Percentiles rank a stretch among this genome's conserved stretches.
phyloP scores from a whole-genome alignment of 1,140 invertebrate genomes.

The Lepidurus arcticus region DNA sequence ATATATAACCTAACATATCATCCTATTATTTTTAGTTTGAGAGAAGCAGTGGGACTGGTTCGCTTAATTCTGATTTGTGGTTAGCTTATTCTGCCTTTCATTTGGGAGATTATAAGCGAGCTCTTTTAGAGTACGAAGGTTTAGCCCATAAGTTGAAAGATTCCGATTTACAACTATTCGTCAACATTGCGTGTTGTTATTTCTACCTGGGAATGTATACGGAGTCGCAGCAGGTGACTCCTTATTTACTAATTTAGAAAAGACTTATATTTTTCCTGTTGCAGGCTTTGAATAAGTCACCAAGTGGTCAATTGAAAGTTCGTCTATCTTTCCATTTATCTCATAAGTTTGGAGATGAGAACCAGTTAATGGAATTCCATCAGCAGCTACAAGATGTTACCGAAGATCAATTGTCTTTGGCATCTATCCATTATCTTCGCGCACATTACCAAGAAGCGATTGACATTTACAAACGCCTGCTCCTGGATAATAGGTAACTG shows the following conservation, averaged over 20 bases:
- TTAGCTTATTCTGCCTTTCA: constrained; percentile 92
- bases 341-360: constrained; percentile 87
- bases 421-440: constrained; percentile 91
- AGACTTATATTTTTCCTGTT: neutral
- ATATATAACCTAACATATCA: constrained; percentile 3
- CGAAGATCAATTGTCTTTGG: constrained; percentile 91
- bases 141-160: constrained; percentile 41
- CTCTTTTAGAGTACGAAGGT: constrained; percentile 65
- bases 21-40: constrained; percentile 48
- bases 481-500: constrained; percentile 78
- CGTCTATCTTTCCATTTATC: constrained; percentile 86
- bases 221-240: constrained; percentile 51
- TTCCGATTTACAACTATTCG: constrained; percentile 37
- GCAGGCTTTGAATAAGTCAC: constrained; percentile 53
- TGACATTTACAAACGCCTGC: constrained; percentile 93
- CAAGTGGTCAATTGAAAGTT: constrained; percentile 61
- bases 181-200: constrained; percentile 71
- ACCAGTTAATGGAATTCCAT: constrained; percentile 71
- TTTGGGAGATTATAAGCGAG: constrained; percentile 83
- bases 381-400: constrained; percentile 77
- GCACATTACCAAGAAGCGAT: constrained; percentile 98
- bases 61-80: constrained; percentile 69
- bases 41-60: constrained; percentile 51
- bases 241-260: constrained; percentile 42
- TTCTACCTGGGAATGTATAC: constrained; percentile 87